These are phyloP conservation scores for Philereme vetulata DNA, from an alignment of 2,888 invertebrate species.

Conservation along the genomic window DNA sequence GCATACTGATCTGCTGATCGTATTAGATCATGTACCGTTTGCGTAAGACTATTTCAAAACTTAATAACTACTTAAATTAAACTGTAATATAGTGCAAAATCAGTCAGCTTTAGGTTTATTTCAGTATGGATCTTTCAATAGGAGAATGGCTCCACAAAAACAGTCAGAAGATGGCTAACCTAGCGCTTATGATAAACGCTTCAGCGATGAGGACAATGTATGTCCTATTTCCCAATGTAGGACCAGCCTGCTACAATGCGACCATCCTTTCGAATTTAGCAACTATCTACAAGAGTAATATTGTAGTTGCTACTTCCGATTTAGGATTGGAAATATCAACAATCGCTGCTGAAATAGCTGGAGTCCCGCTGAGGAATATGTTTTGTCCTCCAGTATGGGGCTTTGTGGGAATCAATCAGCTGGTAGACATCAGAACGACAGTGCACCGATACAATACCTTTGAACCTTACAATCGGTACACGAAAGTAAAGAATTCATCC, in stretches of 20 bases:
- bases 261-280: constrained; percentile 69
- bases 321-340: constrained; percentile 76
- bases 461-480: constrained; percentile 76
- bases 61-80: not conserved
- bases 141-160: constrained; percentile 70
- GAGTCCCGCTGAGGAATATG: constrained; percentile 74
- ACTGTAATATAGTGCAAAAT: not conserved
- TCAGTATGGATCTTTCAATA: constrained; percentile 56
- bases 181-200: constrained; percentile 78
- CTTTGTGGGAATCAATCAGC: constrained; percentile 81
- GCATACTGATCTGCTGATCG: constrained; percentile 78
- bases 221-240: constrained; percentile 81
- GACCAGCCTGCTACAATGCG: constrained; percentile 84
- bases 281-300: constrained; percentile 70
- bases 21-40: constrained; percentile 74
- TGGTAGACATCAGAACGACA: constrained; percentile 81
- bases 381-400: constrained; percentile 87
- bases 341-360: constrained; percentile 67
- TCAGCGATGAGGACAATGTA: constrained; percentile 71
- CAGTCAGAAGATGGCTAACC: constrained; percentile 59
- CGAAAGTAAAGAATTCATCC: constrained; percentile 75
- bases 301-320: constrained; percentile 84
- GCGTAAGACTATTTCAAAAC: constrained; percentile 48
- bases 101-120: constrained; percentile 1
- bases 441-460: constrained; percentile 79